phyloP scores from a whole-genome alignment of 2,797 vertebrate species.

The Clarias laeviceps region DNA sequence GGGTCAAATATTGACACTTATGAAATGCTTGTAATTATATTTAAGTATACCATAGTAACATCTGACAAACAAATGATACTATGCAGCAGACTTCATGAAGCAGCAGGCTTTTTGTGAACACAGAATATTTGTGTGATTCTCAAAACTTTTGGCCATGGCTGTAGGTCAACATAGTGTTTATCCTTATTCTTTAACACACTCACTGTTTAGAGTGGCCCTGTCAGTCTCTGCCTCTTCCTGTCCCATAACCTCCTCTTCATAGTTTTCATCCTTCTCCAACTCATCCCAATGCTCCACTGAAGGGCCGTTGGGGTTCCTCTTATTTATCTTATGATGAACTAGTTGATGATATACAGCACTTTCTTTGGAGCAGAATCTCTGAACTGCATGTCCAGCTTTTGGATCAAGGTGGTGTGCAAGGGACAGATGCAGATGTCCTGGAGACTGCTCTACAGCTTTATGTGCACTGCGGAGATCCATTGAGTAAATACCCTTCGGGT shows the following conservation, averaged over 20 bases:
- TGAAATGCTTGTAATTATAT: too few relatives aligned
- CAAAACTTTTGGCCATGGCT: too few relatives aligned
- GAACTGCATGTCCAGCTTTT: constrained; percentile 53
- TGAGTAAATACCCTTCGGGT: constrained; percentile 82
- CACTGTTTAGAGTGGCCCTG: constrained; percentile 63
- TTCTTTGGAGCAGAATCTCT: constrained; percentile 46
- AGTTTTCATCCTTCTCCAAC: constrained; percentile 51
- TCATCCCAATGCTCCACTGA: constrained; percentile 66
- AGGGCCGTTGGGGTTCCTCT: constrained; percentile 49
- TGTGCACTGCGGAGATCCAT: constrained; percentile 96
- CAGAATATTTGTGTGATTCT: too few relatives aligned
- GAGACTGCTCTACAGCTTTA: constrained; percentile 80
- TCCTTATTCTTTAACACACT: constrained; percentile 59
- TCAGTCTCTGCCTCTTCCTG: constrained; percentile 52
- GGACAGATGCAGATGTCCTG: constrained; percentile 84
- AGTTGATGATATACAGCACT: constrained; percentile 25
- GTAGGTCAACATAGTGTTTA: constrained; percentile 41
- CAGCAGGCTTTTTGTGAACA: too few relatives aligned
- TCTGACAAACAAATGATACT: not conserved
- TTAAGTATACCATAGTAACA: too few relatives aligned
- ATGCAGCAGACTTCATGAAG: not conserved
- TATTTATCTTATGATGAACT: constrained; percentile 49
- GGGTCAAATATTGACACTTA: too few relatives aligned
- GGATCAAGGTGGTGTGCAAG: constrained; percentile 78
- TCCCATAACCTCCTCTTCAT: constrained; percentile 52